Evolutionary conservation across 2,888 invertebrate genomes (phyloP).

Genomic region (Lagria hirta): DNA sequence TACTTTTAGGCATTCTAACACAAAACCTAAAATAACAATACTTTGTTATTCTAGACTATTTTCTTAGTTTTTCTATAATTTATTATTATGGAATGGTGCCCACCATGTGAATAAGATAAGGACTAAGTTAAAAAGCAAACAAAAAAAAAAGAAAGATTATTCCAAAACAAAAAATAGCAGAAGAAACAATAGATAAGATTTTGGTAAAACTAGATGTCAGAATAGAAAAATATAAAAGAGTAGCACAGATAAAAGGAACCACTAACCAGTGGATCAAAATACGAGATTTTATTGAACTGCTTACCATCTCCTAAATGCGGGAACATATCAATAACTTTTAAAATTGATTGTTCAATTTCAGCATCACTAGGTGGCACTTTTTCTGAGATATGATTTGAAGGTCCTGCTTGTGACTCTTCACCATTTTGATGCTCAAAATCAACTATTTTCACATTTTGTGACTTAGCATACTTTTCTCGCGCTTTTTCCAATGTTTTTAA

Average conservation of each 20-base stretch:
- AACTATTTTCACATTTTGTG: constrained; percentile 1
- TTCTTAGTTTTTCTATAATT: no score
- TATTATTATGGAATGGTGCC: no score
- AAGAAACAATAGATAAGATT: not conserved
- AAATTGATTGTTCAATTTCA: constrained; percentile 52
- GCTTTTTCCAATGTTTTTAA: constrained; percentile 13
- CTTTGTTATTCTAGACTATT: no score
- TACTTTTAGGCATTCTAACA: constrained; percentile 73
- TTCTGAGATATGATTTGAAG: constrained; percentile 7
- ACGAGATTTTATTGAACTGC: no score
- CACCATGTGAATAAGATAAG: not conserved
- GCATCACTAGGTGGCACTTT: constrained; percentile 24
- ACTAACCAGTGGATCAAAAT: no score
- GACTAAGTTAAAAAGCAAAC: not conserved
- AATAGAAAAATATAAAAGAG: no score
- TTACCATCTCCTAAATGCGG: constrained; percentile 77
- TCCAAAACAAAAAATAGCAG: not conserved
- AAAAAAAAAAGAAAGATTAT: not conserved
- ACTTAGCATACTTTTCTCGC: constrained; percentile 7
- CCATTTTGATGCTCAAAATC: constrained; percentile 8
- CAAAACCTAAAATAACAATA: constrained; percentile 56
- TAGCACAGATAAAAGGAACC: no score
- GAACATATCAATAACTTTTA: constrained; percentile 61
- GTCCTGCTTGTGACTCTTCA: constrained; percentile 22
- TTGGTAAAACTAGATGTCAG: no score